phyloP scores from a whole-genome alignment of 1,140 invertebrate genomes.

The Arion vulgaris region DNA sequence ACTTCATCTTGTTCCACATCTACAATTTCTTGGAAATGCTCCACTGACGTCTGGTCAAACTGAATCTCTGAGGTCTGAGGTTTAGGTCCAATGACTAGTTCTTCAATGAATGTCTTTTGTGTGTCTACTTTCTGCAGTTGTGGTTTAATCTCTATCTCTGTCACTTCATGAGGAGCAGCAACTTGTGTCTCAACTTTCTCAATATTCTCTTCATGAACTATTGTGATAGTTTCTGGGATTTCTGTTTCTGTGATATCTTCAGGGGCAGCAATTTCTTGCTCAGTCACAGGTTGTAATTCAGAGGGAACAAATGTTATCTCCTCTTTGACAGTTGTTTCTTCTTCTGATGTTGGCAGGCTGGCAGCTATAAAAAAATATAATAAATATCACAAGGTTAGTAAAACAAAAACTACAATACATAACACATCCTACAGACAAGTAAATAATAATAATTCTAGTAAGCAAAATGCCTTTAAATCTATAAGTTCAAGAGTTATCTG shows the following conservation, averaged over 20 bases:
- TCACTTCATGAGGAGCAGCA: slow-evolving; percentile 43
- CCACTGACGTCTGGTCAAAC: slow-evolving; percentile 19
- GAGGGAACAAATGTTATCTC: slow-evolving; percentile 34
- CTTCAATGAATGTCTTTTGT: slow-evolving; percentile 7
- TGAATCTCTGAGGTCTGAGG: slow-evolving; percentile 4
- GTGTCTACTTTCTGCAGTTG: slow-evolving; percentile 32
- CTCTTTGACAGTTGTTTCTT: slow-evolving; percentile 47
- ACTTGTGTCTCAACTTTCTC: slow-evolving; percentile 41
- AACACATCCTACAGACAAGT: too few relatives aligned
- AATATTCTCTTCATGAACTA: slow-evolving; percentile 36
- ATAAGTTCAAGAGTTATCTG: too few relatives aligned
- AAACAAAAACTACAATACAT: neutral
- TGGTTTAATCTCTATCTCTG: slow-evolving; percentile 34
- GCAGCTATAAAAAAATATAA: slow-evolving; percentile 37
- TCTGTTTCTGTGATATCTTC: slow-evolving; percentile 30
- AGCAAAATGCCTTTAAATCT: too few relatives aligned
- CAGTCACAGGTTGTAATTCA: slow-evolving; percentile 17
- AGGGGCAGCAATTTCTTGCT: slow-evolving; percentile 39
- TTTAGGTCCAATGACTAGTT: slow-evolving; percentile 3
- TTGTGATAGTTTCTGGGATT: slow-evolving; percentile 41
- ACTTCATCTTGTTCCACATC: slow-evolving; percentile 36
- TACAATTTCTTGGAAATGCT: slow-evolving; percentile 38
- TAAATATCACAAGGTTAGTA: neutral
- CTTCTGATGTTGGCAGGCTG: slow-evolving; percentile 45
- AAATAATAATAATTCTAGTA: too few relatives aligned